phyloP scores from a whole-genome alignment of 92 coral and sea anemone species.

The Zoanthus solanderi region DNA sequence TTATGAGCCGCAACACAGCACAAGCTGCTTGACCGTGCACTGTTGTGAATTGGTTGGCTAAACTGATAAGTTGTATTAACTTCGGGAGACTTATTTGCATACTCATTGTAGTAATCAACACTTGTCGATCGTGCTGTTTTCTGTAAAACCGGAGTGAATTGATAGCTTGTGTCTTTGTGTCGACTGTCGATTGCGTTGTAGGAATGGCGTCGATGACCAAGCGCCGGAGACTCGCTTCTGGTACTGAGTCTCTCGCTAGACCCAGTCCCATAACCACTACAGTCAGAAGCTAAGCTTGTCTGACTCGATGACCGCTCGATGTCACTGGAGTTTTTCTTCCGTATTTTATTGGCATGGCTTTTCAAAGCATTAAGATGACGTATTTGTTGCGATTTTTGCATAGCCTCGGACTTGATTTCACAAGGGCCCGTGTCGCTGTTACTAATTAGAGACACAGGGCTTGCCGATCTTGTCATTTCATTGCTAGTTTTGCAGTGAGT shows the following conservation, averaged over 20 bases:
- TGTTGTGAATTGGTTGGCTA: conserved; percentile 14
- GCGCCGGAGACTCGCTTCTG: conserved; percentile 26
- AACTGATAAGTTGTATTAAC: conserved; percentile 2
- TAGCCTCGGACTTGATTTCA: conserved; percentile 6
- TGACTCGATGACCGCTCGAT: conserved; percentile 35
- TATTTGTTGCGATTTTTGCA: background rate
- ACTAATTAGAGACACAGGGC: conserved; percentile 49
- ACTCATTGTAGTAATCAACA: background rate
- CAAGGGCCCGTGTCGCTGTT: background rate
- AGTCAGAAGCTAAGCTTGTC: conserved; percentile 58
- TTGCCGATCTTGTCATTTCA: background rate
- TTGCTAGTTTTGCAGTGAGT: background rate
- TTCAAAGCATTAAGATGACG: background rate
- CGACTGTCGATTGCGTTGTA: conserved; percentile 19
- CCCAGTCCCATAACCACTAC: conserved; percentile 53
- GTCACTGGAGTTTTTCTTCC: background rate
- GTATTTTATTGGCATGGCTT: background rate
- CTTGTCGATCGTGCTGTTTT: conserved; percentile 17
- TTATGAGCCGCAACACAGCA: conserved; percentile 21
- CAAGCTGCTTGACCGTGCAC: conserved; percentile 23
- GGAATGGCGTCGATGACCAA: conserved; percentile 26
- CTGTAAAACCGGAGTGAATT: conserved; percentile 10
- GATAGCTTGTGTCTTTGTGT: background rate
- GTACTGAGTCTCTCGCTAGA: conserved; percentile 34
- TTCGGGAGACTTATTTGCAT: conserved; percentile 1